Conservation (phyloP, 2,113 vertebrate species). For the Dipodomys spectabilis region DNA sequence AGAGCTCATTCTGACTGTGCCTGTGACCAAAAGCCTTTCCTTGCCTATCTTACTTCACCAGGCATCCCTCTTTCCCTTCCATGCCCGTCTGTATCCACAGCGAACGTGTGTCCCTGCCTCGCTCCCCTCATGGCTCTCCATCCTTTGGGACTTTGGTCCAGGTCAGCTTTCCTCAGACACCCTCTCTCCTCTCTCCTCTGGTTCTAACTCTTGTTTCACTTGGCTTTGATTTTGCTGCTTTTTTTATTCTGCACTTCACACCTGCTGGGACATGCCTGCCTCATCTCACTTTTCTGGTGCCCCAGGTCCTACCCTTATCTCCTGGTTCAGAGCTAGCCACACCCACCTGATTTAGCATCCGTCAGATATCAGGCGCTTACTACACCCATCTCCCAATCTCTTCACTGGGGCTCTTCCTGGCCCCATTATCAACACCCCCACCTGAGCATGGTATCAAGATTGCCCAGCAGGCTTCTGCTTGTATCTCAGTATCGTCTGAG, state of each 20-base stretch:
- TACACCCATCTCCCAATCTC: conserved; percentile 7
- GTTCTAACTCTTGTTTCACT: neutral
- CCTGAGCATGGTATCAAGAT: neutral
- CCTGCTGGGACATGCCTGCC: neutral
- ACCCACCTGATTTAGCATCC: neutral
- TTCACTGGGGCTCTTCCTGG: neutral
- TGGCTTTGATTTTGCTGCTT: neutral
- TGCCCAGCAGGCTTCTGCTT: neutral
- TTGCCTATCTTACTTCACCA: neutral
- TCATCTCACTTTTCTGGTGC: conserved; percentile 49
- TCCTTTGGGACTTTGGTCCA: neutral
- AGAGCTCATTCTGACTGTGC: neutral
- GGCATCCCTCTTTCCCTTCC: neutral
- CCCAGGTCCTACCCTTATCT: conserved; percentile 53
- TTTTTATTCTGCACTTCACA: neutral
- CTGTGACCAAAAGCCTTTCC: neutral
- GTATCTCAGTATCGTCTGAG: conserved; percentile 60
- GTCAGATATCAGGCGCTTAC: neutral
- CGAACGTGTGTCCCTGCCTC: neutral
- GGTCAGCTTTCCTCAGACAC: neutral
- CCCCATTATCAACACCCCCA: conserved; percentile 36
- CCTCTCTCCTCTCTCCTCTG: neutral
- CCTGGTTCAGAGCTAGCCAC: neutral
- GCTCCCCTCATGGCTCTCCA: neutral
- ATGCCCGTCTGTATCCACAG: neutral